phyloP scores from a whole-genome alignment of 2,797 vertebrate genomes.

The Bovichtus diacanthus region DNA sequence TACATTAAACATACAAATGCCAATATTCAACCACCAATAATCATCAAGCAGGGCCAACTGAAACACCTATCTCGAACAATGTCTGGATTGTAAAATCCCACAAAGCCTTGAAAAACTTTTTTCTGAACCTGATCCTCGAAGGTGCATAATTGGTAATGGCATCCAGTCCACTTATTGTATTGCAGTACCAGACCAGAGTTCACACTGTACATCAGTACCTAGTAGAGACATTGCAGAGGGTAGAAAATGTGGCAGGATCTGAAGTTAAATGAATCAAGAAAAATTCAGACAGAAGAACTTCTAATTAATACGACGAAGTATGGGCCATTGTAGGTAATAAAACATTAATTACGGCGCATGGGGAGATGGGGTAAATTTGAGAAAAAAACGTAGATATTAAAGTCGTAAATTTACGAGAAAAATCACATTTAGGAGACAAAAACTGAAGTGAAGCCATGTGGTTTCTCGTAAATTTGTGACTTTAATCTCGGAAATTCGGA shows the following conservation, averaged over 20 bases:
- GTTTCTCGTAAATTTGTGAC: too few species aligned
- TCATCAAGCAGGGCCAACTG: conserved; percentile 34
- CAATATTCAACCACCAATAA: conserved; percentile 71
- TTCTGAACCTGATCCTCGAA: background rate
- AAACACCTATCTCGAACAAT: conserved; percentile 40
- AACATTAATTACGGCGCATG: too few species aligned
- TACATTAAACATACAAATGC: conserved; percentile 73
- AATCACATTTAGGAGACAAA: too few species aligned
- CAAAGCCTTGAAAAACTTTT: conserved; percentile 15
- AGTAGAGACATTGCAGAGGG: background rate
- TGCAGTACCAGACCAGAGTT: background rate
- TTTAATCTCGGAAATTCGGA: too few species aligned
- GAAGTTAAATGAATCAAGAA: background rate
- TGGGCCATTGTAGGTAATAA: too few species aligned
- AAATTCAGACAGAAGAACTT: background rate
- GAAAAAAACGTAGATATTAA: too few species aligned
- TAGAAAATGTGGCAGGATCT: background rate
- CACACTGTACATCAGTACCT: background rate
- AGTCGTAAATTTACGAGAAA: too few species aligned
- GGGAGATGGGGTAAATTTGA: too few species aligned
- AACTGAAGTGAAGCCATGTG: too few species aligned
- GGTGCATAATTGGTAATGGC: background rate
- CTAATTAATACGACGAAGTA: too few species aligned
- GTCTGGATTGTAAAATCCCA: conserved; percentile 9
- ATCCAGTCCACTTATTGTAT: background rate